These are phyloP conservation scores for Aphelinus atriplicis DNA, from an alignment of 1,140 invertebrate genomes.

Conservation along the genomic window DNA sequence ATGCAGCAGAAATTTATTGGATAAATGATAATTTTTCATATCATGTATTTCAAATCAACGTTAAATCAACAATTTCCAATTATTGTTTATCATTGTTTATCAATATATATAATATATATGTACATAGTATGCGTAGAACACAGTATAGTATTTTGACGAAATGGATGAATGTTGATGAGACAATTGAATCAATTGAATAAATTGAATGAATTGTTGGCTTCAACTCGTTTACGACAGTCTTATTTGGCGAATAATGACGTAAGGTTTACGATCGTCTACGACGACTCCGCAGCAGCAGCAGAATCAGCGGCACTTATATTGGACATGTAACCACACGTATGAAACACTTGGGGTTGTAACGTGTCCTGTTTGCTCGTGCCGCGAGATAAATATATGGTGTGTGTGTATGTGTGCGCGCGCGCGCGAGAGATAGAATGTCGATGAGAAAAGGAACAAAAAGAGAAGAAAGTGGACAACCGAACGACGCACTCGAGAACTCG, in stretches of 20 bases:
- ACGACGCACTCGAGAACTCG: neutral
- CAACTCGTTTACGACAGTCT: slow-evolving; percentile 35
- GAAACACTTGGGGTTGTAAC: too few species aligned
- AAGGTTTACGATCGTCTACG: slow-evolving; percentile 6
- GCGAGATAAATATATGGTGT: slow-evolving; percentile 16
- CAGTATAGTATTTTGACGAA: neutral
- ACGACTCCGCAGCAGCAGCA: too few species aligned
- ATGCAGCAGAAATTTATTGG: slow-evolving; percentile 54
- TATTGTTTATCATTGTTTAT: slow-evolving; percentile 49
- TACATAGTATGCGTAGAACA: slow-evolving; percentile 25
- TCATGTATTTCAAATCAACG: slow-evolving; percentile 60
- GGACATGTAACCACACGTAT: too few species aligned
- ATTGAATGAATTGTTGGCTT: slow-evolving; percentile 7
- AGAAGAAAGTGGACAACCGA: neutral
- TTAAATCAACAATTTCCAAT: slow-evolving; percentile 59
- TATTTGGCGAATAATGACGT: slow-evolving; percentile 24
- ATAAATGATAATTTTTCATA: slow-evolving; percentile 51
- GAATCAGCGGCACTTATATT: too few species aligned
- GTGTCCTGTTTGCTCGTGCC: slow-evolving; percentile 5
- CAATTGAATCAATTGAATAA: slow-evolving; percentile 11
- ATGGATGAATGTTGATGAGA: slow-evolving; percentile 18
- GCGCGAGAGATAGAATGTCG: neutral
- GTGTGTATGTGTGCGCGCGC: neutral
- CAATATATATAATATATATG: slow-evolving; percentile 19
- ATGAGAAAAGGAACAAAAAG: slow-evolving; percentile 26